Conservation (phyloP, 2,113 vertebrate species). For the Prolemur simus region DNA sequence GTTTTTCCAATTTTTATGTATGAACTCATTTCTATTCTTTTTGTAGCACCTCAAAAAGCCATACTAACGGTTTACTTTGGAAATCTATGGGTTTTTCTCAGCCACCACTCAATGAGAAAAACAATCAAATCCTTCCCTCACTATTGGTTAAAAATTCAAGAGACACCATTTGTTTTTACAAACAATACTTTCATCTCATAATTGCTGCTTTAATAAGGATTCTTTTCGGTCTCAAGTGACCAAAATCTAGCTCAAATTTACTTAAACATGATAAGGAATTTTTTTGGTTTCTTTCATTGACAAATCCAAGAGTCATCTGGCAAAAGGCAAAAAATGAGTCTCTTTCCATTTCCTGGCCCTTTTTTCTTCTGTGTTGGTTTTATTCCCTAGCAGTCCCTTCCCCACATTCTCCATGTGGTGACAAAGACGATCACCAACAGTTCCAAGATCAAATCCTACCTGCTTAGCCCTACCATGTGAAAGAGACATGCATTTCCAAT, state of each 20-base stretch:
- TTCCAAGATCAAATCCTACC: neutral
- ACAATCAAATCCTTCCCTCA: constrained; percentile 31
- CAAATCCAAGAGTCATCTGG: constrained; percentile 11
- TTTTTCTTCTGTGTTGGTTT: constrained; percentile 17
- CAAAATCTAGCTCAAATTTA: constrained; percentile 15
- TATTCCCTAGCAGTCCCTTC: neutral
- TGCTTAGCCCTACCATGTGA: neutral
- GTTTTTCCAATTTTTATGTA: neutral
- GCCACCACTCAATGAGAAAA: neutral
- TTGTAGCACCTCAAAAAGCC: neutral
- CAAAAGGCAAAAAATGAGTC: neutral
- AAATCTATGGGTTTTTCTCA: constrained; percentile 3
- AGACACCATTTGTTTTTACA: constrained; percentile 34
- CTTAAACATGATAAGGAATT: neutral
- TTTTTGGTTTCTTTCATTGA: constrained; percentile 15
- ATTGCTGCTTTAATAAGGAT: neutral
- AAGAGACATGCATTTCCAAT: neutral
- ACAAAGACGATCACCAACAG: neutral
- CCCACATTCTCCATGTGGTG: neutral
- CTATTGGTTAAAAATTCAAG: neutral
- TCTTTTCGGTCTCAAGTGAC: neutral
- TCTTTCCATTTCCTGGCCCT: neutral
- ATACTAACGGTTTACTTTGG: neutral
- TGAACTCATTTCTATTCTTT: constrained; percentile 11
- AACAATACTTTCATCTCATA: constrained; percentile 23